Percentiles rank a stretch among this genome's conserved stretches.
These are phyloP conservation scores for Drosophila bocqueti DNA, from an alignment of 1,140 invertebrate species.

Conservation along the genomic window DNA sequence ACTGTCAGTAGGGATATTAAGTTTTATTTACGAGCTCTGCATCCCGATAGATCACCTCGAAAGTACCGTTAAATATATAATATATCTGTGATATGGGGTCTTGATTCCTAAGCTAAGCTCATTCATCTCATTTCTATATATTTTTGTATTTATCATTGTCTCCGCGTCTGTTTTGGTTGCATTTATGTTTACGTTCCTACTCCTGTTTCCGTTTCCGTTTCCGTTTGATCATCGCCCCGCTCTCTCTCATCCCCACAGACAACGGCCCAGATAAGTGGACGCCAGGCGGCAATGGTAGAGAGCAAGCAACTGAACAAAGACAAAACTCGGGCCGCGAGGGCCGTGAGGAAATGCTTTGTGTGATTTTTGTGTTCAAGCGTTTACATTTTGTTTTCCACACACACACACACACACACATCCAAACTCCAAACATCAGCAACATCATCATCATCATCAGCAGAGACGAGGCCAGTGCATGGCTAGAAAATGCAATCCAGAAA, in stretches of 20 bases:
- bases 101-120: conserved; percentile 22
- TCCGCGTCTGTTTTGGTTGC: conserved; percentile 41
- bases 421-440: conserved; percentile 22
- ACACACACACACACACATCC: conserved; percentile 7
- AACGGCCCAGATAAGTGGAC: conserved; percentile 85
- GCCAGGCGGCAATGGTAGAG: conserved; percentile 70
- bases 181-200: conserved; percentile 52
- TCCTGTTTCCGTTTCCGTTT: conserved; percentile 59
- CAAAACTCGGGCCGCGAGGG: conserved; percentile 57
- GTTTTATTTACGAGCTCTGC: neutral
- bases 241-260: conserved; percentile 71
- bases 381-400: conserved; percentile 71
- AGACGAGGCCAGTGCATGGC: conserved; percentile 41
- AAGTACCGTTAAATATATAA: neutral
- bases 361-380: conserved; percentile 83
- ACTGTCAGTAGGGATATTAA: too few species aligned
- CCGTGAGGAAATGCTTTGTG: conserved; percentile 76
- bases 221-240: conserved; percentile 64
- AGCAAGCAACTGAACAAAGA: conserved; percentile 82
- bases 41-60: neutral
- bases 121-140: conserved; percentile 46
- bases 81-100: conserved; percentile 3
- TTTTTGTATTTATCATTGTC: conserved; percentile 16
- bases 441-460: conserved; percentile 40
- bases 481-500: conserved; percentile 29